These are phyloP conservation scores for Druceiella hillmani DNA, from an alignment of 2,888 invertebrate genomes.

Conservation along the genomic window DNA sequence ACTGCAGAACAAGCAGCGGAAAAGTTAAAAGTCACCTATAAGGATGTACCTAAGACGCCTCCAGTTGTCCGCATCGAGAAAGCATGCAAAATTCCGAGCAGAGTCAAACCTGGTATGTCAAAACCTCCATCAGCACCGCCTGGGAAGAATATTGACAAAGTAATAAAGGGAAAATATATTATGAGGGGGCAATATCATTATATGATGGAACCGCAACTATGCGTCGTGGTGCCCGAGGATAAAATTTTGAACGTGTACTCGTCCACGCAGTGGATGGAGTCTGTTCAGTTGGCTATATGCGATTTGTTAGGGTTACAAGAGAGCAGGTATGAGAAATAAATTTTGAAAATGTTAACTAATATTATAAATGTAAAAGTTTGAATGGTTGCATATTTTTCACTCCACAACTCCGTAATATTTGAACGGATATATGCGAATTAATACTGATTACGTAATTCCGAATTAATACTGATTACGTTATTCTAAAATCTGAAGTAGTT, in stretches of 20 bases:
- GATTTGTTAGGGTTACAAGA: no score
- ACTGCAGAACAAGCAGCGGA: conserved; percentile 52
- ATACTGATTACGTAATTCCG: no score
- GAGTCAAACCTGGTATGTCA: no score
- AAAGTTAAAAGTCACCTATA: conserved; percentile 55
- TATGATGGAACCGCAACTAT: conserved; percentile 64
- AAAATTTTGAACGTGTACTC: conserved; percentile 61
- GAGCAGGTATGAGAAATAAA: no score
- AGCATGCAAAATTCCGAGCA: conserved; percentile 47
- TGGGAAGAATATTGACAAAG: conserved; percentile 35
- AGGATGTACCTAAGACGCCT: conserved; percentile 30
- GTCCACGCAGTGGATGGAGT: conserved; percentile 61
- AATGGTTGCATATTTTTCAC: no score
- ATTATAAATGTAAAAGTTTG: no score
- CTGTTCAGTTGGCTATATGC: conserved; percentile 53
- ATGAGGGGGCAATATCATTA: conserved; percentile 68
- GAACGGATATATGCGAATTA: no score
- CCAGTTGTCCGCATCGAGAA: conserved; percentile 39
- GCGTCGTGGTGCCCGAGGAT: conserved; percentile 63
- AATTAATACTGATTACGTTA: no score
- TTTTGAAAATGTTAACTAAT: no score
- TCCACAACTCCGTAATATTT: no score
- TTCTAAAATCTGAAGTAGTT: no score
- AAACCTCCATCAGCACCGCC: no score
- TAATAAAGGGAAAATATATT: conserved; percentile 54